Evolutionary conservation across 2,113 vertebrate genomes (phyloP).

Genomic region (Numida meleagris): DNA sequence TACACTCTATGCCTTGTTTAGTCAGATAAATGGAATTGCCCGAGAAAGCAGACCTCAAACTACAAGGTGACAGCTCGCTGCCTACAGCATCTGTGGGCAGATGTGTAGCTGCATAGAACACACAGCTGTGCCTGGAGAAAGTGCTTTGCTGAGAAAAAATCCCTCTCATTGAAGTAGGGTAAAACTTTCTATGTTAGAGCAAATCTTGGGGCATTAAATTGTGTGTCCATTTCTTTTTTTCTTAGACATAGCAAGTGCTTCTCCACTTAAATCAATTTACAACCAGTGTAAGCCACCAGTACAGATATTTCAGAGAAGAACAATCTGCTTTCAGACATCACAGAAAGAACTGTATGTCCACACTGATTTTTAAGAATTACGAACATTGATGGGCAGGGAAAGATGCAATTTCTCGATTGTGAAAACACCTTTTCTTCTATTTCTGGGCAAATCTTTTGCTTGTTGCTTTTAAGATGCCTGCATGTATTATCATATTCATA

Average conservation of each 20-base stretch:
- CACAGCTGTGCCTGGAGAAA: not conserved
- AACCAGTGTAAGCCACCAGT: not conserved
- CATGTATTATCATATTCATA: not conserved
- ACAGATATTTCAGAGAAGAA: not conserved
- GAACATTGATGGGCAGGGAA: not conserved
- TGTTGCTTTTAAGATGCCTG: not conserved
- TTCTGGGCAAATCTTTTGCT: not conserved
- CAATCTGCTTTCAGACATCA: not conserved
- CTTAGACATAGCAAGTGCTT: not conserved
- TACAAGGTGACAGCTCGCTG: not conserved
- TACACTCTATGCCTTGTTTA: not conserved
- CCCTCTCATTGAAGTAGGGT: not conserved
- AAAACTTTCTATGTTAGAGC: not conserved
- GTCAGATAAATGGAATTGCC: not conserved
- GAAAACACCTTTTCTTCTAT: not conserved
- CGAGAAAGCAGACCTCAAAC: not conserved
- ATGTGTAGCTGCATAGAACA: too few relatives aligned
- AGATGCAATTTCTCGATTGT: not conserved
- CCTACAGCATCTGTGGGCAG: not conserved
- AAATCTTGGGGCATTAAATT: not conserved
- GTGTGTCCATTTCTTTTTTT: not conserved
- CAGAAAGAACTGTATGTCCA: not conserved
- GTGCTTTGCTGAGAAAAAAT: not conserved
- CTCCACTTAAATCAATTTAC: accelerated
- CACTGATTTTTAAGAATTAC: not conserved